phyloP scores from a whole-genome alignment of 2,797 vertebrate genomes.

The Pantherophis alleghaniensis region DNA sequence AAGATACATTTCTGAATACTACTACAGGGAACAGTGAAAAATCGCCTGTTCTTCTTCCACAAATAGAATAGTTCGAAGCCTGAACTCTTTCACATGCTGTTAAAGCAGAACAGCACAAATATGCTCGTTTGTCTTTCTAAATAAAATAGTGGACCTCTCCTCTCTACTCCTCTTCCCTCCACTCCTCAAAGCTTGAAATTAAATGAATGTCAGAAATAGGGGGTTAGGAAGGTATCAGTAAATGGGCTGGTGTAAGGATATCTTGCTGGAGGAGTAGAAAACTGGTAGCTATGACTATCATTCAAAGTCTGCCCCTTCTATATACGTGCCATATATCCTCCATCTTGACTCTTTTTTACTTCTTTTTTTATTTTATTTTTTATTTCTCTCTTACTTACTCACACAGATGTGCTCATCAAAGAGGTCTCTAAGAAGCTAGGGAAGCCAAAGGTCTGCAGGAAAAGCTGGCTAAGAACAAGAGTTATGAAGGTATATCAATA shows the following conservation, averaged over 20 bases:
- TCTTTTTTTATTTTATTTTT: not conserved
- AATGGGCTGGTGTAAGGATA: not conserved
- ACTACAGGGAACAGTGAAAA: not conserved
- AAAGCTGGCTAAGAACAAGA: not conserved
- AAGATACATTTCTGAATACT: not conserved
- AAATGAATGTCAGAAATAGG: not conserved
- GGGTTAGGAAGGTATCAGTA: not conserved
- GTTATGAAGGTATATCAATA: not conserved
- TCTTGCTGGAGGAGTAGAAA: not conserved
- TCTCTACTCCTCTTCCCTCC: not conserved
- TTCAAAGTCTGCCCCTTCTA: not conserved
- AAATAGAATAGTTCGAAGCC: not conserved
- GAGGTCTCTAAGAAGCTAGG: not conserved
- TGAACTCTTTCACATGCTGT: not conserved
- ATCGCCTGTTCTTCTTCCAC: not conserved
- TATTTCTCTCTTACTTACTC: not conserved
- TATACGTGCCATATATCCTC: not conserved
- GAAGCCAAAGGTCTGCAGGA: not conserved
- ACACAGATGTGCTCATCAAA: not conserved
- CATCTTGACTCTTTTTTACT: not conserved
- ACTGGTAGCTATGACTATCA: not conserved
- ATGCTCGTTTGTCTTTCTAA: not conserved
- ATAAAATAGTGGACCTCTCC: not conserved
- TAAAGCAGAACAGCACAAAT: not conserved
- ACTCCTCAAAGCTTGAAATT: not conserved